Evolutionary conservation across 2,888 invertebrate species (phyloP), one percentile per base, ranked within the genome.

Genomic region (Epinotia nisella): DNA sequence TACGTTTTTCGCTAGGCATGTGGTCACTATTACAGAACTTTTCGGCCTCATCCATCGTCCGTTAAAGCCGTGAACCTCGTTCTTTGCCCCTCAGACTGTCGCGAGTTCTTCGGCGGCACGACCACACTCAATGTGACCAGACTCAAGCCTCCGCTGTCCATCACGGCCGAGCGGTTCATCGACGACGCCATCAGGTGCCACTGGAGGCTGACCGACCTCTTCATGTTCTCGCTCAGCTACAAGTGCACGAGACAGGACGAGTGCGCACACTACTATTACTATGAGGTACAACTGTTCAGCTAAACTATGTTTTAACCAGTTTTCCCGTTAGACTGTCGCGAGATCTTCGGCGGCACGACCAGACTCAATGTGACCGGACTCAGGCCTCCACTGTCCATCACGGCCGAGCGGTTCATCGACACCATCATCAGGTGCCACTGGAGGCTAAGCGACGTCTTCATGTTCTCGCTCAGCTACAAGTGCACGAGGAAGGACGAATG

Each of bases 251-350:
- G 88, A 0, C 82, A 82, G 17, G 85, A 91, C 72, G 91, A 91
- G 66, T 79, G 83, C 13, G 82, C 89, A 0, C 84, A 87, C 70
- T 88, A 85, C 77, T 90, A 88, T 76, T 92, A 91, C 76, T 92
- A 84, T 80, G 92, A 93, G 86, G 92, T 91, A n/a, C n/a, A n/a
- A n/a, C n/a, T n/a, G n/a, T n/a, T n/a, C n/a, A n/a, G n/a, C n/a
- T n/a, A n/a, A n/a, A n/a, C n/a, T n/a, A n/a, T n/a, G n/a, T n/a
- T n/a, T n/a, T n/a, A n/a, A n/a, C n/a, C n/a, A n/a, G n/a, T 69
- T 55, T 19, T 9, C 7, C 10, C 13, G 13, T n/a, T 29, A 73
- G 69, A 15, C 89, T 91, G 70, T 1, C 86, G 88, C 1, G 79
- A 86, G 13, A 55, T 75, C 4, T 79, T 90, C 11, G 83, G 81